Conservation (phyloP, 1,140 invertebrate genomes). For the Streblospio benedicti region DNA sequence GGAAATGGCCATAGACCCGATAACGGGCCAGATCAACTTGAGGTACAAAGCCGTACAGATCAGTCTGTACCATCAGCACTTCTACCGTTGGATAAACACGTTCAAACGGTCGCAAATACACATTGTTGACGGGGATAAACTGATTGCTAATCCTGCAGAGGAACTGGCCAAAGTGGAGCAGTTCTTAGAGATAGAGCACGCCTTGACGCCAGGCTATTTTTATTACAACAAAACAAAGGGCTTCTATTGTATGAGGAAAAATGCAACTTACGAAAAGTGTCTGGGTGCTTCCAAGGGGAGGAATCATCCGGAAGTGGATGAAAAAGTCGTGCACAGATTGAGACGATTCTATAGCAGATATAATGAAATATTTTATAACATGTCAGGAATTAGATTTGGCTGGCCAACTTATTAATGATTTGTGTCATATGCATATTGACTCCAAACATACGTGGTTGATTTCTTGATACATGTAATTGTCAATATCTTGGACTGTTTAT, state of each 20-base stretch:
- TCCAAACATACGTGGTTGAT: too few species aligned
- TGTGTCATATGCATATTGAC: too few species aligned
- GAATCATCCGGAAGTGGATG: slow-evolving; percentile 76
- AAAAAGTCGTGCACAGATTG: slow-evolving; percentile 61
- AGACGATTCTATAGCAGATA: slow-evolving; percentile 80
- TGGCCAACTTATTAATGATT: too few species aligned
- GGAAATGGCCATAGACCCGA: slow-evolving; percentile 32
- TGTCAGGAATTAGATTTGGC: slow-evolving; percentile 33
- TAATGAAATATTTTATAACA: slow-evolving; percentile 52
- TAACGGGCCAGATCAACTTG: slow-evolving; percentile 31
- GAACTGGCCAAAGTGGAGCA: slow-evolving; percentile 36
- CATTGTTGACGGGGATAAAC: slow-evolving; percentile 40
- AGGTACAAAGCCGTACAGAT: slow-evolving; percentile 35
- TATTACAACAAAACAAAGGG: slow-evolving; percentile 46
- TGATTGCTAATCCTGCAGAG: slow-evolving; percentile 33
- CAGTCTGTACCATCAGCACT: slow-evolving; percentile 41
- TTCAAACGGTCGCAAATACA: slow-evolving; percentile 38
- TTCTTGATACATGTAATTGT: too few species aligned
- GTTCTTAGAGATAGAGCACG: slow-evolving; percentile 35
- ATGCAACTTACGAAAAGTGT: slow-evolving; percentile 49
- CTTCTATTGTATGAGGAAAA: slow-evolving; percentile 46
- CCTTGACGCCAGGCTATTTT: slow-evolving; percentile 31
- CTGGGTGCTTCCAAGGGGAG: slow-evolving; percentile 85
- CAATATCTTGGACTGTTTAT: too few species aligned
- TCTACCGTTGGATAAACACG: slow-evolving; percentile 33